phyloP scores from a whole-genome alignment of 23 tunicate genomes.

The Clavelina lepadiformis region DNA sequence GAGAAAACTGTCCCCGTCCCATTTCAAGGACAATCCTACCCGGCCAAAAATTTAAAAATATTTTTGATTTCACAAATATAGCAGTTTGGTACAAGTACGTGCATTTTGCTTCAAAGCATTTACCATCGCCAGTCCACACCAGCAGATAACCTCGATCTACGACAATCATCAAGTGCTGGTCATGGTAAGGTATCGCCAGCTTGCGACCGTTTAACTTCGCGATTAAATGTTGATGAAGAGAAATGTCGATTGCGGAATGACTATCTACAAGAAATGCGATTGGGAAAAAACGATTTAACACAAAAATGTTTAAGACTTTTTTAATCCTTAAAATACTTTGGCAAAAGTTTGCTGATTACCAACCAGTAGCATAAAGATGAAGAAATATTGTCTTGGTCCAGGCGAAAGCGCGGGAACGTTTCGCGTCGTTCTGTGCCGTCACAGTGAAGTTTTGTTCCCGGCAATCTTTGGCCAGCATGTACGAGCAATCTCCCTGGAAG shows the following conservation, averaged over 20 bases:
- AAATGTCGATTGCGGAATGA: constrained; percentile 9
- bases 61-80: too few relatives aligned
- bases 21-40: constrained; percentile 49
- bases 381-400: constrained; percentile 78
- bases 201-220: constrained; percentile 54
- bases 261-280: constrained; percentile 1
- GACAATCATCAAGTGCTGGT: constrained; percentile 9
- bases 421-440: constrained; percentile 71
- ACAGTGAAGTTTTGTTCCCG: constrained; percentile 34
- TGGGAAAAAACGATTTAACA: neutral
- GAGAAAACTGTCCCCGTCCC: constrained; percentile 79
- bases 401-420: constrained; percentile 47
- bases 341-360: neutral
- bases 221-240: constrained; percentile 69
- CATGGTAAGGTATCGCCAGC: constrained; percentile 58
- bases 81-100: too few relatives aligned
- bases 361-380: constrained; percentile 27
- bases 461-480: constrained; percentile 72
- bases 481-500: constrained; percentile 84
- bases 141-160: constrained; percentile 41
- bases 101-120: too few relatives aligned
- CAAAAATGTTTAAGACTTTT: neutral
- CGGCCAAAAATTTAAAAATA: neutral
- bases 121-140: constrained; percentile 45
- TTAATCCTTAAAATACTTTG: constrained; percentile 2